These are phyloP conservation scores for Macrochelys suwanniensis DNA, from an alignment of 2,797 vertebrate species.

Conservation along the genomic window DNA sequence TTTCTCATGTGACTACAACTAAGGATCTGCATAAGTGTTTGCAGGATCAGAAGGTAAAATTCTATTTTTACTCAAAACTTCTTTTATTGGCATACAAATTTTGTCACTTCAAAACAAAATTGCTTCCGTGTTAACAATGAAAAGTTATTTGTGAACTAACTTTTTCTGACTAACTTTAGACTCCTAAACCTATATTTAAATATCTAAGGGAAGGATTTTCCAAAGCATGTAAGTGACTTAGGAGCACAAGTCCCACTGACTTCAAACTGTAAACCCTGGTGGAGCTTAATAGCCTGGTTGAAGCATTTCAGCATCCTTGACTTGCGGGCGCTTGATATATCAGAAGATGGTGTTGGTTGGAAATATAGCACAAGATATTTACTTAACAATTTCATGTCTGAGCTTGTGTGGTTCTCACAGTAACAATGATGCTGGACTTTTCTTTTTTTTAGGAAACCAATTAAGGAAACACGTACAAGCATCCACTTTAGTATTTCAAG, in stretches of 20 bases:
- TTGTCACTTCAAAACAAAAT: constrained; percentile 3
- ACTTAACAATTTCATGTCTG: background rate
- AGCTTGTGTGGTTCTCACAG: background rate
- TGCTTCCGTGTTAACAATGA: constrained; percentile 12
- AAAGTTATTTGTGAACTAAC: background rate
- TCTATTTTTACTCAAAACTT: background rate
- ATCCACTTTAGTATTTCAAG: background rate
- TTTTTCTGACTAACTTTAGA: background rate
- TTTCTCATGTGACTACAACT: background rate
- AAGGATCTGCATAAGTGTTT: background rate
- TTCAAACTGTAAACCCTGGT: background rate
- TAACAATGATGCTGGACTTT: background rate
- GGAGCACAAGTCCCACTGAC: background rate
- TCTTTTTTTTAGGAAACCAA: background rate
- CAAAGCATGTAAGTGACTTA: background rate
- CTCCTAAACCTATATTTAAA: background rate
- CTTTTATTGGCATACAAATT: background rate
- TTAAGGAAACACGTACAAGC: background rate
- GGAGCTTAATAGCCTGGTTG: background rate
- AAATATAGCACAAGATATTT: background rate
- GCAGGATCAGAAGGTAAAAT: background rate
- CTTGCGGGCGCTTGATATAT: fast-evolving
- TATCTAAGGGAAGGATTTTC: background rate
- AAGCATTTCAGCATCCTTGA: background rate
- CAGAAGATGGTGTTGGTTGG: background rate